Evolutionary conservation across 2,113 vertebrate species (phyloP).

Genomic region (Brachirus orientalis): DNA sequence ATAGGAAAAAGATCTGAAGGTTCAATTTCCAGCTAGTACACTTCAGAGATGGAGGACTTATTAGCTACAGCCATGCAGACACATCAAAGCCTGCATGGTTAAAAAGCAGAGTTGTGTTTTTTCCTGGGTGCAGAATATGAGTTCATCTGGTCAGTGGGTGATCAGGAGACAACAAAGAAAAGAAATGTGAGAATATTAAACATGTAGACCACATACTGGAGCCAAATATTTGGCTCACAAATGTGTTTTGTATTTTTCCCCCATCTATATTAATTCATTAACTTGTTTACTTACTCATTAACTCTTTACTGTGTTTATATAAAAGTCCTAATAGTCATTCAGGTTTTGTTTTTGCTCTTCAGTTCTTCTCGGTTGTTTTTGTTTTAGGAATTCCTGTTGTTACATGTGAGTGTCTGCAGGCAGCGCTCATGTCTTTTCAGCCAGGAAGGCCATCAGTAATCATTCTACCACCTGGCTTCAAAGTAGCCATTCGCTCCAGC

Average conservation of each 20-base stretch:
- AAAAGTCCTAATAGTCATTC: not conserved
- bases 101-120: not conserved
- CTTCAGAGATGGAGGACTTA: constrained; percentile 38
- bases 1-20: constrained; percentile 55
- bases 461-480: not conserved
- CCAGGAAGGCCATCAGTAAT: not conserved
- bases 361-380: not conserved
- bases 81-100: constrained; percentile 52
- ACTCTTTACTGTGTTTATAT: not conserved
- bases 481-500: too few relatives aligned
- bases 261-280: not conserved
- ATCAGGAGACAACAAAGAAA: constrained; percentile 32
- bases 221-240: not conserved
- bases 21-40: constrained; percentile 40
- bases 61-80: constrained; percentile 18
- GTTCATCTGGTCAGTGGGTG: constrained; percentile 33
- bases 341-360: not conserved
- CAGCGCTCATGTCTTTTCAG: not conserved
- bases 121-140: constrained; percentile 17
- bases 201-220: not conserved
- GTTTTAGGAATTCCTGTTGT: not conserved
- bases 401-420: not conserved
- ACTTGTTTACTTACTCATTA: not conserved
- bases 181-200: not conserved
- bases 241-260: not conserved